phyloP scores from a whole-genome alignment of 2,113 vertebrate species.

The Phylloscopus trochilus region DNA sequence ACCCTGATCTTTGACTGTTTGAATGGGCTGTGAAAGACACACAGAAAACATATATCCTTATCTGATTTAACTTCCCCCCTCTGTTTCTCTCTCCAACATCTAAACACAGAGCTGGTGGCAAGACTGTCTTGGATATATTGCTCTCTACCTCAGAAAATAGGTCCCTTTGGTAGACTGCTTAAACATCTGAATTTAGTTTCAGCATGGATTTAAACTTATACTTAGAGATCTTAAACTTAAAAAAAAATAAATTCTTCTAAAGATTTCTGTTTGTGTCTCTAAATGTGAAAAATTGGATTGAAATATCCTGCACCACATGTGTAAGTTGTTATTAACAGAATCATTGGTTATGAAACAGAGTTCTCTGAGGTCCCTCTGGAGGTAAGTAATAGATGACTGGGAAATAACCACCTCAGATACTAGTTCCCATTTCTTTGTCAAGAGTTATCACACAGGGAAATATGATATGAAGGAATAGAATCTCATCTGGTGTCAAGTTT shows the following conservation, averaged over 20 bases:
- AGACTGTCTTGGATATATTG: not conserved
- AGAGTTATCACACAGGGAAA: not conserved
- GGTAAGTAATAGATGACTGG: not conserved
- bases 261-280: not conserved
- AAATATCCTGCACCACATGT: not conserved
- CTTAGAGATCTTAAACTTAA: not conserved
- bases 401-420: not conserved
- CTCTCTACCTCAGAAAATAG: not conserved
- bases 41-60: not conserved
- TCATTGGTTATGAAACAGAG: not conserved
- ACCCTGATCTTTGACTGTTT: not conserved
- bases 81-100: not conserved
- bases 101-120: not conserved
- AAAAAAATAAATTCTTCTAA: not conserved
- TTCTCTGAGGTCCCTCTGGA: not conserved
- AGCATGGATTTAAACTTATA: not conserved
- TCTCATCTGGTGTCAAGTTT: not conserved
- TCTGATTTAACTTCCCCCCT: not conserved
- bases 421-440: not conserved
- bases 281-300: not conserved
- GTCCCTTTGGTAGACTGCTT: not conserved
- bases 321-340: not conserved
- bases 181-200: not conserved
- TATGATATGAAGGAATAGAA: not conserved
- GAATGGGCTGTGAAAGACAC: not conserved